Evolutionary conservation across 1,140 invertebrate species (phyloP), one percentile per base, ranked within the genome.

Genomic region (Conus betulinus): DNA sequence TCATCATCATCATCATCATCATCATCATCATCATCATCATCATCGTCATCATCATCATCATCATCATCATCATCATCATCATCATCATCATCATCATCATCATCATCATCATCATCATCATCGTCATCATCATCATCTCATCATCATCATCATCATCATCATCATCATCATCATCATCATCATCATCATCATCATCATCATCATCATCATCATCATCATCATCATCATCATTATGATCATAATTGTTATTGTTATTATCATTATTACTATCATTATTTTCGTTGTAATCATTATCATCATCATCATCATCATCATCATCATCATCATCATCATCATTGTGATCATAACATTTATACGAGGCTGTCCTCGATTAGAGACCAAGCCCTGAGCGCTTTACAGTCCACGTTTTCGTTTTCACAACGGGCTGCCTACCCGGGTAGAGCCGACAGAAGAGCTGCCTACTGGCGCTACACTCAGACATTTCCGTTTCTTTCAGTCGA

Each of bases 161-260:
- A 74, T 74, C 71, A 74, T 74, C 3, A 2, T 74, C 71, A 74
- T 74, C 3, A 74, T 74, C 71, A 20, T 82, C 55, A n/a, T 20
- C 52, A 20, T 55, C 17, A 20, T 25, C 11, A 57, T 15, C 25
- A 71, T 39, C 39, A 39, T 39, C 39, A 39, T 39, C 39, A 39
- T 39, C 71, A 74, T 74, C 71, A 74, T 74, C 71, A 74, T 74
- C 71, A 74, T 74, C 71, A 74, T 74, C 71, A 74, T 74, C 3
- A 2, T 74, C 71, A 74, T 74, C 3, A 74, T 74, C 71, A 20
- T 82, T 5, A 23, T 25, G 6, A 82, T 82, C 51, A 82, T 25
- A n/a, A 74, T n/a, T n/a, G n/a, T n/a, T n/a, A n/a, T n/a, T n/a
- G n/a, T n/a, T n/a, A n/a, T n/a, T n/a, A n/a, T n/a, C n/a, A n/a